Evolutionary conservation across 2,113 vertebrate genomes (phyloP), one percentile per base, ranked within the genome.

Genomic region (Indri indri): DNA sequence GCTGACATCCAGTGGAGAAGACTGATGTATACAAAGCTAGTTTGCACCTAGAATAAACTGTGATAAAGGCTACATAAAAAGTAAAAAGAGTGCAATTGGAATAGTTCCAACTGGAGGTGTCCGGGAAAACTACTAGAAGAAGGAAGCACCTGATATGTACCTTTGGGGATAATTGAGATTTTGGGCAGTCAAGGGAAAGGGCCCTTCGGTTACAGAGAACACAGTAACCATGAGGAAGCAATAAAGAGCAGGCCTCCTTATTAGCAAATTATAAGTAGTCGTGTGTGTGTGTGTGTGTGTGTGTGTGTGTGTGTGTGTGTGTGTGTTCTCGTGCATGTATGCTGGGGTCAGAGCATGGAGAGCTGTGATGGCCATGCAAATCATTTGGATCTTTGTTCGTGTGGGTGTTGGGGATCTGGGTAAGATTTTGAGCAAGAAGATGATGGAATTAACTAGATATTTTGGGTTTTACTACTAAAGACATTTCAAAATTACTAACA

Each of bases 121-220:
- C 13, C 76, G 23, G 71, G 14, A 94, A 81, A 92, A 57, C 65
- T 90, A 79, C 40, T 68, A 86, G 40, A 23, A 93, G 52, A 80
- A 76, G 13, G 17, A 94, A 84, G 37, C 25, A 52, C 68, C 70
- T 89, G 32, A 82, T 73, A 73, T 54, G n/a, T 34, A 83, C 27
- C 13, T 71, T 50, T 13, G 37, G 13, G 25, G 45, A 45, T 90
- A 82, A 80, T 32, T 80, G 81, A 85, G 25, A 84, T 90, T 96
- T 47, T 83, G 84, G n/a, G 68, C 37, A 93, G 65, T 5, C 25
- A 66, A 82, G 11, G 63, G 32, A 87, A 92, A 87, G 47, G 34
- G 11, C 59, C 90, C 94, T 90, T 76, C 68, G 88, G 66, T 94
- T 65, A 93, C 50, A 97, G n/a, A 91, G 20, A 94, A 40, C 16